A percentile compares a stretch with the other conserved stretches of the same genome.
These are phyloP conservation scores for Synchiropus splendidus DNA, from an alignment of 2,113 vertebrate genomes.

Conservation along the genomic window DNA sequence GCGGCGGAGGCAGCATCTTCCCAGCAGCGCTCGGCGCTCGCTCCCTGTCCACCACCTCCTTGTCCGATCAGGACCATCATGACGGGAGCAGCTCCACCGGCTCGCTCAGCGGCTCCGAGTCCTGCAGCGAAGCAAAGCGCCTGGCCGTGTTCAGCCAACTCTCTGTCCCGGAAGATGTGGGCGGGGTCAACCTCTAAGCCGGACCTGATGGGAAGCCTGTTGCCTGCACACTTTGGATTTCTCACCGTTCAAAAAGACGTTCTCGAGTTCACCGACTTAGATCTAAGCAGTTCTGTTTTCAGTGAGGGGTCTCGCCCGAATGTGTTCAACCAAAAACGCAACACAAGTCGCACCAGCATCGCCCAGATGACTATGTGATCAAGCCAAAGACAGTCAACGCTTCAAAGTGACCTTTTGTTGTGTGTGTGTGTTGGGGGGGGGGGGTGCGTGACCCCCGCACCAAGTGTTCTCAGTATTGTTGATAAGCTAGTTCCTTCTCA, in stretches of 20 bases:
- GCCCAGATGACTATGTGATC: background rate
- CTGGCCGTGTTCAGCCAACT: slow-evolving; percentile 85
- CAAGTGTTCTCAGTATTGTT: slow-evolving; percentile 21
- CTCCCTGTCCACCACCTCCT: slow-evolving; percentile 74
- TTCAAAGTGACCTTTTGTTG: slow-evolving; percentile 21
- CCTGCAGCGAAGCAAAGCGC: slow-evolving; percentile 62
- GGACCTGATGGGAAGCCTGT: too few species aligned
- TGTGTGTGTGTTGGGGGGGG: slow-evolving; percentile 10
- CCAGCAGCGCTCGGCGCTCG: slow-evolving; percentile 37
- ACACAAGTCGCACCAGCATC: background rate
- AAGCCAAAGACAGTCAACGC: slow-evolving; percentile 56
- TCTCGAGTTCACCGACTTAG: too few species aligned
- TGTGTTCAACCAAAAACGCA: slow-evolving; percentile 1
- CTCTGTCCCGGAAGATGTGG: slow-evolving; percentile 68
- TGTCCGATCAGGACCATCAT: slow-evolving; percentile 77
- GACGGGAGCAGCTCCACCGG: slow-evolving; percentile 68
- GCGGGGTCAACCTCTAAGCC: slow-evolving; percentile 44
- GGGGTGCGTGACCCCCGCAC: slow-evolving; percentile 6
- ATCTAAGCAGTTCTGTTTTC: background rate
- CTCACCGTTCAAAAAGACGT: too few species aligned
- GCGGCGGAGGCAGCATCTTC: background rate
- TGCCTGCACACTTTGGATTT: too few species aligned
- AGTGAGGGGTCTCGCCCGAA: slow-evolving; percentile 2
- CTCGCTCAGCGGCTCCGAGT: slow-evolving; percentile 75
- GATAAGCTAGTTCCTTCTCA: slow-evolving; percentile 26